Conservation (phyloP, 2,797 vertebrate species). For the Halcyon smyrnensis region DNA sequence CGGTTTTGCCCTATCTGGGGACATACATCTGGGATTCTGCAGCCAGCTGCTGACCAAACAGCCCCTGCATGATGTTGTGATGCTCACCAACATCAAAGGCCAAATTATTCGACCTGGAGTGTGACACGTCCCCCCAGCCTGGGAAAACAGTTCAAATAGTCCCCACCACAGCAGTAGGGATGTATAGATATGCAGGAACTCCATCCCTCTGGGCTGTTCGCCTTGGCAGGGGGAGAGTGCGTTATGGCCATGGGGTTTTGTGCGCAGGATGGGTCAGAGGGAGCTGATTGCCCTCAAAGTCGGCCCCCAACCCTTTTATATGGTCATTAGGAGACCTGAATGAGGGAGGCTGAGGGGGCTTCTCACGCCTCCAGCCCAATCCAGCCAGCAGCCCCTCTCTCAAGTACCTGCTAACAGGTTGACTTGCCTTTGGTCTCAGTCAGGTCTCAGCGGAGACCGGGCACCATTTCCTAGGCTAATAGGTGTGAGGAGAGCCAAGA, state of each 20-base stretch:
- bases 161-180: not conserved
- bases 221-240: constrained; percentile 23
- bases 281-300: constrained; percentile 80
- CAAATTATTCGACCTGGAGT: not conserved
- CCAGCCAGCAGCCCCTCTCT: constrained; percentile 72
- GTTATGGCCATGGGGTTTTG: not conserved
- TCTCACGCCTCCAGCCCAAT: constrained; percentile 81
- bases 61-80: not conserved
- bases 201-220: constrained; percentile 2
- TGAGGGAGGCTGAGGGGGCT: constrained; percentile 70
- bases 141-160: constrained; percentile 58
- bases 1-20: not conserved
- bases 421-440: constrained; percentile 86
- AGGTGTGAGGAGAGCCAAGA: constrained; percentile 59
- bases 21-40: not conserved
- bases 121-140: not conserved
- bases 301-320: constrained; percentile 85
- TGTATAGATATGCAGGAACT: constrained; percentile 78
- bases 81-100: constrained; percentile 66
- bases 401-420: constrained; percentile 90
- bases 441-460: constrained; percentile 71
- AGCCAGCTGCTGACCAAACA: not conserved
- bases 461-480: constrained; percentile 82
- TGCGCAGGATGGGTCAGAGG: constrained; percentile 25
- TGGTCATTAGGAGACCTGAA: constrained; percentile 83